phyloP scores from a whole-genome alignment of 2,888 invertebrate genomes.

The Aphidius colemani region DNA sequence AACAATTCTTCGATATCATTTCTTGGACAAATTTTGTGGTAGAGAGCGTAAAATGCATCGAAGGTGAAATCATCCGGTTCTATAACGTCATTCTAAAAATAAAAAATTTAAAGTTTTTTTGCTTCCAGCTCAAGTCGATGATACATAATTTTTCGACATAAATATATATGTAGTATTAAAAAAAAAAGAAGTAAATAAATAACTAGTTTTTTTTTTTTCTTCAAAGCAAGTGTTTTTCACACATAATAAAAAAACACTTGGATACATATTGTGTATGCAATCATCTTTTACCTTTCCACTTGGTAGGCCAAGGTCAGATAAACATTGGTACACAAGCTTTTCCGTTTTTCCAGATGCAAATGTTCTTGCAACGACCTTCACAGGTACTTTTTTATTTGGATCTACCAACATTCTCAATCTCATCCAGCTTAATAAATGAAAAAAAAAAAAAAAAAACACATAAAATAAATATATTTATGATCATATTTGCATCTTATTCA shows the following conservation, averaged over 20 bases:
- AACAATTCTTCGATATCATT: conserved; percentile 99
- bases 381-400: conserved; percentile 93
- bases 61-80: conserved; percentile 95
- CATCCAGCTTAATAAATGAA: conserved; percentile 84
- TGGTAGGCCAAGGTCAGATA: conserved; percentile 91
- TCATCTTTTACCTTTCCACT: conserved; percentile 74
- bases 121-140: conserved; percentile 1
- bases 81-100: conserved; percentile 83
- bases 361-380: conserved; percentile 93
- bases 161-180: neutral
- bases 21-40: conserved; percentile 98
- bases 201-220: neutral
- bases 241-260: no score
- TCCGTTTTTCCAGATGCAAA: conserved; percentile 99
- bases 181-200: neutral
- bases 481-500: neutral
- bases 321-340: conserved; percentile 95
- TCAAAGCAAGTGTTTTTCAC: no score
- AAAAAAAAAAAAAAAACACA: neutral
- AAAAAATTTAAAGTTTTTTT: conserved; percentile 22
- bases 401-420: conserved; percentile 92
- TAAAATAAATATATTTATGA: neutral
- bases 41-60: conserved; percentile 97
- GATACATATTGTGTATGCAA: neutral
- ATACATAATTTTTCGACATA: neutral